Evolutionary conservation across 2,888 invertebrate species (phyloP), one percentile per base, ranked within the genome.

Genomic region (Drosophila paramelanica): DNA sequence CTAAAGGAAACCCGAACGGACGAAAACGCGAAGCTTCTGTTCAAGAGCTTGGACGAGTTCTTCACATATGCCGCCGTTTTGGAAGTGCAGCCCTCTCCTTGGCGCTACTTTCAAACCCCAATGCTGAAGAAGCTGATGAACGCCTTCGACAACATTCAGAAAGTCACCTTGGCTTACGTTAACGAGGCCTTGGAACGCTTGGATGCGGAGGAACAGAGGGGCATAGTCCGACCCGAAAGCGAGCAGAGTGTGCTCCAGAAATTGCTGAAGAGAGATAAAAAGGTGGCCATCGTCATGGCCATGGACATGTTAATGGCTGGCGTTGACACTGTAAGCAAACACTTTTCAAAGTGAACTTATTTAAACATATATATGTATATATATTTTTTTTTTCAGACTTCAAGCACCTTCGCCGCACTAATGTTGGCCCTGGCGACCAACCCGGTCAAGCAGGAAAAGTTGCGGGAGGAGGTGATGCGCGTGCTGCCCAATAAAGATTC

Each of bases 241-340:
- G 86, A 93, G n/a, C 91, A 93, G 25, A 95, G 95, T 87, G 93
- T 96, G 2, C 92, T 96, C 41, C 94, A 96, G 89, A 94, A 94
- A 79, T 89, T 96, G 10, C 89, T 95, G 25, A 93, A 93, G 46
- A 93, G 94, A 20, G 94, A 95, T 77, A 93, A 94, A 72, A 93
- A 93, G 83, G 93, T 95, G 8, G 96, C 95, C 1, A 88, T 94
- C 6, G 93, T 94, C 67, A 96, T 96, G 95, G 94, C 94, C 1
- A 93, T 94, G 83, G 96, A 96, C 88, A 94, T 96, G 95, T 79
- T 96, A 7, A 92, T 94, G 65, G 96, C 95, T 43, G 96, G 96
- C 59, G 94, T 96, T 23, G 96, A 96, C 88, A 95, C 96, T 58
- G 96, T 97, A 92, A 51, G 59, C 14, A 8, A 0, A 10, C 6